Conservation (phyloP, 1,140 invertebrate species). For the Globodera rostochiensis region DNA sequence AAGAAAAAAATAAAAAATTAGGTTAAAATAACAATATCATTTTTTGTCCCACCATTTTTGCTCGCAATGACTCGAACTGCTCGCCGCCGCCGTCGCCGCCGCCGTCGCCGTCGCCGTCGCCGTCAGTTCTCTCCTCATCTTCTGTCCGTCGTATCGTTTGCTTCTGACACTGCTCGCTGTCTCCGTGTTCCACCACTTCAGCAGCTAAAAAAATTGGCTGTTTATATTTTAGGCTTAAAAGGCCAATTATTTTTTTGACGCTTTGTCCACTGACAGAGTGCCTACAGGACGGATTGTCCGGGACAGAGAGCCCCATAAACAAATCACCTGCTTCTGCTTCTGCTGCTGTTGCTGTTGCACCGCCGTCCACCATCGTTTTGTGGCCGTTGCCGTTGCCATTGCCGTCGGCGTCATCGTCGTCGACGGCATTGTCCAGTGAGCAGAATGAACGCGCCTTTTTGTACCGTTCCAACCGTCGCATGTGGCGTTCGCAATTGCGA, state of each 20-base stretch:
- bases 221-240: too few relatives aligned
- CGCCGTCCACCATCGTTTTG: conserved; percentile 9
- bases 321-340: too few relatives aligned
- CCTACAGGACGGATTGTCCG: too few relatives aligned
- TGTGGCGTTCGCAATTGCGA: conserved; percentile 25
- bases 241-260: too few relatives aligned
- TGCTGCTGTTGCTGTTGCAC: background rate
- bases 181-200: background rate
- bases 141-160: background rate
- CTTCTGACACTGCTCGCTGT: background rate
- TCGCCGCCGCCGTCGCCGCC: background rate
- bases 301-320: too few relatives aligned
- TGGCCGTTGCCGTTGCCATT: background rate
- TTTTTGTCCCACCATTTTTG: conserved; percentile 44
- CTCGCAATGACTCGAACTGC: conserved; percentile 35
- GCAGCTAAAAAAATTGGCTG: background rate
- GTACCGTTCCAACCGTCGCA: conserved; percentile 53
- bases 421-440: conserved; percentile 30
- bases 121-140: background rate
- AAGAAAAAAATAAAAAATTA: too few relatives aligned
- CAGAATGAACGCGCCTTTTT: conserved; percentile 56
- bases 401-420: background rate
- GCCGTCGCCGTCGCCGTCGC: background rate
- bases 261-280: too few relatives aligned
- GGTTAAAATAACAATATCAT: too few relatives aligned